A percentile compares a stretch with the other conserved stretches of the same genome.
Conservation (phyloP, 1,140 invertebrate species). For the Lepidurus arcticus region DNA sequence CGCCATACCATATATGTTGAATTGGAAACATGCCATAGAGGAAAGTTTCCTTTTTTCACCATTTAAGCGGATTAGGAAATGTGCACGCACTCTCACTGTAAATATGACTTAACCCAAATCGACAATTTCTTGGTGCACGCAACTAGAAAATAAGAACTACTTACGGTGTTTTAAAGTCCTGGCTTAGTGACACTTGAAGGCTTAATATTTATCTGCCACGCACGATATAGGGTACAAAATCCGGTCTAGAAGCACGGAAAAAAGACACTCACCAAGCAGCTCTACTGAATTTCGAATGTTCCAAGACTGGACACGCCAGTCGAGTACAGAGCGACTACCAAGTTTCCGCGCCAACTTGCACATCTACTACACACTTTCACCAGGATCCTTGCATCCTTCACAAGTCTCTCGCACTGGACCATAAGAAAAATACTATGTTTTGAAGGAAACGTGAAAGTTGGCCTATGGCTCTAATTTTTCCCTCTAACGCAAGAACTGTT, state of each 20-base stretch:
- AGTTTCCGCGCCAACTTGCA: neutral
- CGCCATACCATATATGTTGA: neutral
- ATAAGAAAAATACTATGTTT: neutral
- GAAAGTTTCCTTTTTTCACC: neutral
- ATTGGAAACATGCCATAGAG: neutral
- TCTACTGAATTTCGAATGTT: neutral
- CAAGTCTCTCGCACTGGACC: neutral
- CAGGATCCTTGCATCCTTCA: constrained; percentile 9
- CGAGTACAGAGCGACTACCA: neutral
- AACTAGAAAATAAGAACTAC: neutral
- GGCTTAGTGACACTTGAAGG: too few species aligned
- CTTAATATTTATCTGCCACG: too few species aligned
- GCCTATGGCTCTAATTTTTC: neutral
- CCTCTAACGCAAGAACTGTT: neutral
- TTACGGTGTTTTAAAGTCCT: too few species aligned
- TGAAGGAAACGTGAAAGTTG: constrained; percentile 14
- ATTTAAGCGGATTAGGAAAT: neutral
- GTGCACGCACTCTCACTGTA: neutral
- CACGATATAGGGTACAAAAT: too few species aligned
- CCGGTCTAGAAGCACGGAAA: neutral
- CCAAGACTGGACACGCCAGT: neutral
- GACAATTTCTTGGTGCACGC: neutral
- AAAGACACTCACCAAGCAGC: neutral
- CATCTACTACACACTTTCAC: constrained; percentile 14
- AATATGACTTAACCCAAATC: neutral